Percentiles rank a stretch among this genome's conserved stretches.
phyloP scores from a whole-genome alignment of 1,140 invertebrate genomes.

The Sitophilus oryzae region DNA sequence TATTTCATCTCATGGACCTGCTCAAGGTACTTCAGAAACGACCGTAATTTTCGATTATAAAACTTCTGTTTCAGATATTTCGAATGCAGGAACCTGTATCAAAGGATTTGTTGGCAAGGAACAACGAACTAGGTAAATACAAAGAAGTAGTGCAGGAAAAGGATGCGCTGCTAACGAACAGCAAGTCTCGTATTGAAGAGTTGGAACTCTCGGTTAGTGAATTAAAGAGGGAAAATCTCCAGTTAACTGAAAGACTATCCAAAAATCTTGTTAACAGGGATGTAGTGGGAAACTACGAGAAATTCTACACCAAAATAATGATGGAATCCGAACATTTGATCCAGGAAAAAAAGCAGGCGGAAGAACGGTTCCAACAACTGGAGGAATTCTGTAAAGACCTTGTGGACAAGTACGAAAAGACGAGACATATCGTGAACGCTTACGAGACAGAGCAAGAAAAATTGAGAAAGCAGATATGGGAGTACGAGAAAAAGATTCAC shows the following conservation, averaged over 20 bases:
- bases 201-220: constrained; percentile 16
- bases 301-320: constrained; percentile 27
- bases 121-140: constrained; percentile 17
- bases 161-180: constrained; percentile 17
- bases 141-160: constrained; percentile 23
- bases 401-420: constrained; percentile 34
- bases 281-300: constrained; percentile 25
- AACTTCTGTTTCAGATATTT: constrained; percentile 22
- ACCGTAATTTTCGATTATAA: neutral
- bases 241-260: constrained; percentile 3
- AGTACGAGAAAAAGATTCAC: constrained; percentile 30
- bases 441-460: constrained; percentile 32
- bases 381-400: constrained; percentile 33
- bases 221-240: constrained; percentile 16
- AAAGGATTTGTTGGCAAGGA: constrained; percentile 21
- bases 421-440: constrained; percentile 31
- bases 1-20: constrained; percentile 12
- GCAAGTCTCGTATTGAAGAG: constrained; percentile 11
- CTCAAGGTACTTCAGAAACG: constrained; percentile 7
- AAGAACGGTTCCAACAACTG: constrained; percentile 24
- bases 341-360: constrained; percentile 13
- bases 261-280: constrained; percentile 9
- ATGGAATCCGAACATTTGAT: constrained; percentile 17
- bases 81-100: constrained; percentile 28
- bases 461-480: constrained; percentile 27